Base-by-base conservation (phyloP, 2,888 invertebrate genomes). In the Thelaira solivaga region DNA sequence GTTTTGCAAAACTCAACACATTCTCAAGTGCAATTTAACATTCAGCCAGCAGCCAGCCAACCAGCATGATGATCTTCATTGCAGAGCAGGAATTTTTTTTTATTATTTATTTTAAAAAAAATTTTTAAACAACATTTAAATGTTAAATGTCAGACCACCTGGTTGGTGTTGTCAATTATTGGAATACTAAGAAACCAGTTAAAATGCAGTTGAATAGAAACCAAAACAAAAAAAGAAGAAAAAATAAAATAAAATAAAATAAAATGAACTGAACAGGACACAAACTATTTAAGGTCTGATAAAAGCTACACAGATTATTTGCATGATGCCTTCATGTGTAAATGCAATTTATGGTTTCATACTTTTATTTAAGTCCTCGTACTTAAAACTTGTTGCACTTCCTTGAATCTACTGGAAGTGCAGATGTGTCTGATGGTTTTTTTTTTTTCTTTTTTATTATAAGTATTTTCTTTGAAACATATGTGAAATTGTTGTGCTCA, bases 121-220 rank as follows among this genome's bases (percentile, higher is more conserved):
- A n/a, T n/a, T n/a, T n/a, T 71, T 59, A 75, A 75, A 72, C 75
- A 71, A 71, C 73, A 81, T 76, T 78, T 74, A 78, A 81, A 80
- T 80, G 80, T 75, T 74, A 71, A 76, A 76, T 78, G 80, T 68
- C 80, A 69, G 78, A 81, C 80, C 77, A 80, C 76, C 80, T 71
- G 75, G 78, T 34, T 75, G 51, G 61, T 65, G 45, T 72, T 75
- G 80, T 78, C 74, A 78, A 78, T 78, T 78, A 71, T 78, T 65
- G 69, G 65, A 71, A 74, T 62, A 61, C 55, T n/a, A 49, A 57
- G 29, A 55, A 79, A 79, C 79, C 36, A 72, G 79, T 79, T 79
- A 57, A 47, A 62, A 26, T 51, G 49, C 31, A 43, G 11, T 49
- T 29, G 16, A 36, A 34, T 4, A 22, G 11, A 31, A 43, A 67